Percentiles rank a stretch among this genome's conserved stretches.
These are phyloP conservation scores for Ploceus nigricollis DNA, from an alignment of 2,113 vertebrate genomes.

Conservation along the genomic window DNA sequence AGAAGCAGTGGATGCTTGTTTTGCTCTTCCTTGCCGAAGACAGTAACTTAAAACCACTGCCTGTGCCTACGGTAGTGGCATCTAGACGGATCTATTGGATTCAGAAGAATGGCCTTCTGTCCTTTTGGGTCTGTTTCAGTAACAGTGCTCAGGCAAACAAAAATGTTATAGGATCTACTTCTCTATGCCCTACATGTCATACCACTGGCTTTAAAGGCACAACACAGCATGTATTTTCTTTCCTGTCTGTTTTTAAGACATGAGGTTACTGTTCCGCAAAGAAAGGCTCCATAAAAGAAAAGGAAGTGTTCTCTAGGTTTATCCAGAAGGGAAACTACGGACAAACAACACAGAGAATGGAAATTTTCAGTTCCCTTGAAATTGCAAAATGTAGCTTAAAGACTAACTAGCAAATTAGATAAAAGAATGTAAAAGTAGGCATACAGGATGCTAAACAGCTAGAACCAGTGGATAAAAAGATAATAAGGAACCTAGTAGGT, in stretches of 20 bases:
- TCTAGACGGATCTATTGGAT: neutral
- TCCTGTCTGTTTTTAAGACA: neutral
- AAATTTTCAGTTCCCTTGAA: neutral
- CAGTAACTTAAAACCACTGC: neutral
- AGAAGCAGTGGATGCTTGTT: neutral
- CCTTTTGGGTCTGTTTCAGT: neutral
- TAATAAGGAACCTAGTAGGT: neutral
- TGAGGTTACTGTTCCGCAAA: neutral
- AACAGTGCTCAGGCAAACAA: neutral
- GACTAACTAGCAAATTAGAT: neutral
- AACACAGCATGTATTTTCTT: neutral
- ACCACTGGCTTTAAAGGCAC: neutral
- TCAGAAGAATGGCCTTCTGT: neutral
- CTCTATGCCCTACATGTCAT: neutral
- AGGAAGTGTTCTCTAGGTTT: neutral
- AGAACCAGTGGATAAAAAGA: neutral
- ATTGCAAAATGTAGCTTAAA: neutral
- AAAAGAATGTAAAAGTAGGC: neutral
- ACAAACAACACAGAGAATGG: neutral
- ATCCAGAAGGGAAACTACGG: neutral
- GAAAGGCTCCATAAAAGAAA: neutral
- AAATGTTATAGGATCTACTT: neutral
- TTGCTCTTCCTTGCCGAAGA: neutral
- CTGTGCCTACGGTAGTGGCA: fast-evolving
- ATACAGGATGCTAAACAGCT: neutral